A percentile compares a stretch with the other conserved stretches of the same genome.
phyloP scores from a whole-genome alignment of 2,797 vertebrate species.

The Dendrocincla fuliginosa region DNA sequence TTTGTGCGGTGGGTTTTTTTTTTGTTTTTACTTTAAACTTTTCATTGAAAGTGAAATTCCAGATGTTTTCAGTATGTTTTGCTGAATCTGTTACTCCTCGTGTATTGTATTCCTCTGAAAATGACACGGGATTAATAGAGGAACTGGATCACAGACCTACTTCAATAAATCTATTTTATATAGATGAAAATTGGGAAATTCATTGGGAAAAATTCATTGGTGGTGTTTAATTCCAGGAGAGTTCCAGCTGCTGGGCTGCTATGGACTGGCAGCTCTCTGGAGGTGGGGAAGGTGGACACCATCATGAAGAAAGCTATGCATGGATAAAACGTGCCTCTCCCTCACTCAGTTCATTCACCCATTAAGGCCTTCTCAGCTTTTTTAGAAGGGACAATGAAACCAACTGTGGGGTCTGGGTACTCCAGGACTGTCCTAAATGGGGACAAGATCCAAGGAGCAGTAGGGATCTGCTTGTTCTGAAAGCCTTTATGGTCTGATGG shows the following conservation, averaged over 20 bases:
- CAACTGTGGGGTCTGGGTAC: not conserved
- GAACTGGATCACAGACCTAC: not conserved
- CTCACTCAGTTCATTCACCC: not conserved
- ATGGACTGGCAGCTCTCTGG: not conserved
- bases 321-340: accelerated
- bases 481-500: accelerated
- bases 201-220: not conserved
- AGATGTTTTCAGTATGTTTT: not conserved
- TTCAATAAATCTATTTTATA: not conserved
- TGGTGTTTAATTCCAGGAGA: not conserved
- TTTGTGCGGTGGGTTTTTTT: not conserved
- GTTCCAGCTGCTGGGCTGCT: not conserved
- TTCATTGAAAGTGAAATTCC: not conserved
- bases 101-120: not conserved
- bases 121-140: not conserved
- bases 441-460: not conserved
- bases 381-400: not conserved
- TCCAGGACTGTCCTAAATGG: not conserved
- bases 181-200: not conserved
- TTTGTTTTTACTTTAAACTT: not conserved
- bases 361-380: not conserved
- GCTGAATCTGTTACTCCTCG: not conserved
- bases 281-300: not conserved
- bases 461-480: not conserved
- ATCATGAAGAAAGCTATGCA: not conserved